These are phyloP conservation scores for Gallinago jamesoni DNA, from an alignment of 2,113 vertebrate genomes.

Conservation along the genomic window DNA sequence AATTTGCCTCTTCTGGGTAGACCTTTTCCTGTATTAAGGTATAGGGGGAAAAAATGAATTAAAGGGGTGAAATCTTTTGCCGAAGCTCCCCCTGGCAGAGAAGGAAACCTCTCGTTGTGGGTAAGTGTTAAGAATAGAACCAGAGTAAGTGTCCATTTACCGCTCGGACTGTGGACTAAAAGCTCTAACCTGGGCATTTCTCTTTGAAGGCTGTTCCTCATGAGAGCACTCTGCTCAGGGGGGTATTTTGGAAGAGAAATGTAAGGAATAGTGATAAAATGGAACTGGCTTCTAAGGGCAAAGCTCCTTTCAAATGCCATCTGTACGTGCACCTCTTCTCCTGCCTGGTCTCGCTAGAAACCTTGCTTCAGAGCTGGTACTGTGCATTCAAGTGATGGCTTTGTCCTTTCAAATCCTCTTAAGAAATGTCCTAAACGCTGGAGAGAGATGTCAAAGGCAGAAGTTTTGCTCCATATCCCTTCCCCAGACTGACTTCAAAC, in stretches of 20 bases:
- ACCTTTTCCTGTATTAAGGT: neutral
- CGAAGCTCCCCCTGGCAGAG: neutral
- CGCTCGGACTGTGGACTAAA: neutral
- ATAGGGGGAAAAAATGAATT: neutral
- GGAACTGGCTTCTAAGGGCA: neutral
- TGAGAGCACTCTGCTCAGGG: neutral
- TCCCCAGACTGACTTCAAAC: neutral
- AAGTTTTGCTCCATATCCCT: neutral
- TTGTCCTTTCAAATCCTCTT: neutral
- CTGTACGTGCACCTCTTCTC: neutral
- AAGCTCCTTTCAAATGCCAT: neutral
- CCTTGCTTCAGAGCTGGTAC: neutral
- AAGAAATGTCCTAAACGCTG: neutral
- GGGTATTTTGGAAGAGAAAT: neutral
- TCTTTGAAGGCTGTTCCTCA: neutral
- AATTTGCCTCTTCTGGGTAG: neutral
- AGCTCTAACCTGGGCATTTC: no score
- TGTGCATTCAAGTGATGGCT: neutral
- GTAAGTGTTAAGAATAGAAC: neutral
- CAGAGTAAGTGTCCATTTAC: neutral
- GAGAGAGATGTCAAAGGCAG: neutral
- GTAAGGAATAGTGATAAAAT: neutral
- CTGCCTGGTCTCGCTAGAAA: neutral
- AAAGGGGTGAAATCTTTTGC: neutral
- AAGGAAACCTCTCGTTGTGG: neutral